These are phyloP conservation scores for Cotesia typhae DNA, from an alignment of 1,140 invertebrate genomes.

Conservation along the genomic window DNA sequence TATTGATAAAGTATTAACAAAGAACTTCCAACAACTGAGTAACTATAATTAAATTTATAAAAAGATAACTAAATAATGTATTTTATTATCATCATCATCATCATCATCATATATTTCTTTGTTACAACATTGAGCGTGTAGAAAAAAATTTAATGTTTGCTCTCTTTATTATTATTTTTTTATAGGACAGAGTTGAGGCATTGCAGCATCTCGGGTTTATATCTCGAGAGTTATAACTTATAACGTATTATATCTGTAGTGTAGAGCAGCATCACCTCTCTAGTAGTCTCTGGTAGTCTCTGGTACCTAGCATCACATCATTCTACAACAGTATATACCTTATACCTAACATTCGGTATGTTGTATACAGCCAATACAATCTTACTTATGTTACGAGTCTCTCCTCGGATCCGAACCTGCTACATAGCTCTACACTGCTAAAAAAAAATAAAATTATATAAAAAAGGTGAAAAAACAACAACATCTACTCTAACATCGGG, in stretches of 20 bases:
- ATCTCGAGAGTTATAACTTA: conserved; percentile 24
- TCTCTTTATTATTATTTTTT: conserved; percentile 8
- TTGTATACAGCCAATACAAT: conserved; percentile 4
- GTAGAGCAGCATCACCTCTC: not conserved
- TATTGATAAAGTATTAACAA: too few species aligned
- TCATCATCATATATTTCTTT: too few species aligned
- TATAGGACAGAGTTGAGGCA: not conserved
- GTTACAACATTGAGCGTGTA: not conserved
- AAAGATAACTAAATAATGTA: too few species aligned
- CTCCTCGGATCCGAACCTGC: conserved; percentile 9
- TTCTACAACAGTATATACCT: too few species aligned
- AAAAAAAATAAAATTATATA: conserved; percentile 1
- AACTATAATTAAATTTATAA: too few species aligned
- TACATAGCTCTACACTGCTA: not conserved
- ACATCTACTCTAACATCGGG: not conserved
- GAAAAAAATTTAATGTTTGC: not conserved
- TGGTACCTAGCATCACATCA: too few species aligned
- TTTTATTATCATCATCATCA: too few species aligned
- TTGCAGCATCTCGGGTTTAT: too few species aligned
- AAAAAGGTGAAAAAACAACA: conserved; percentile 1
- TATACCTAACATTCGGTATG: too few species aligned
- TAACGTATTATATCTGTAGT: conserved; percentile 13
- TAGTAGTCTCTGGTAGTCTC: too few species aligned
- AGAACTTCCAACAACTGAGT: too few species aligned
- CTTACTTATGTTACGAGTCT: conserved; percentile 3